A percentile compares a stretch with the other conserved stretches of the same genome.
These are phyloP conservation scores for Fragum sueziense DNA, from an alignment of 2,888 invertebrate genomes.

Conservation along the genomic window DNA sequence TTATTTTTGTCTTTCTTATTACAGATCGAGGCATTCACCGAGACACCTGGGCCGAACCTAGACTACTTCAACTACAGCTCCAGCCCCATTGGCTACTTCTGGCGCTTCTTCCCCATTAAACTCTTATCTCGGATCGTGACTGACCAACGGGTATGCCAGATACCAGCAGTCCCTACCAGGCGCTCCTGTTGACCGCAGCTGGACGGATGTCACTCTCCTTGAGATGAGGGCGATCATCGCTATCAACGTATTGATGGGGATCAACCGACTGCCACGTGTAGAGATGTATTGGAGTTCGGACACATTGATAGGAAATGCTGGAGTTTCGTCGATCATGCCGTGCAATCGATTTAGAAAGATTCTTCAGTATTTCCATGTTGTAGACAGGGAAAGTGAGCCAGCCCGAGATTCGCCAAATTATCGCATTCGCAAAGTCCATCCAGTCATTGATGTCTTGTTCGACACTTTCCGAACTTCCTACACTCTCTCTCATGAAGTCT, in stretches of 20 bases:
- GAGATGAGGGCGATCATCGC: slow-evolving; percentile 38
- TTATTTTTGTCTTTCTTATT: too few relatives aligned
- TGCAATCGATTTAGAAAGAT: slow-evolving; percentile 42
- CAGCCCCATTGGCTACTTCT: too few relatives aligned
- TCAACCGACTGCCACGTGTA: slow-evolving; percentile 22
- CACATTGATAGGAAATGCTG: slow-evolving; percentile 18
- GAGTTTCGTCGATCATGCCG: slow-evolving; percentile 22
- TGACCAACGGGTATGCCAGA: background rate
- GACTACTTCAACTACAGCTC: too few relatives aligned
- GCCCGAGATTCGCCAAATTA: background rate
- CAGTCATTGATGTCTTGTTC: background rate
- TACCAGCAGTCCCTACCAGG: background rate
- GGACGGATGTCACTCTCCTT: background rate
- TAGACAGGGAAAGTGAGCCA: slow-evolving; percentile 23
- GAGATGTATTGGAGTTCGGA: slow-evolving; percentile 48
- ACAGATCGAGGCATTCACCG: too few relatives aligned
- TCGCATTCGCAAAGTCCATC: slow-evolving; percentile 24
- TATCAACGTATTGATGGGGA: slow-evolving; percentile 46
- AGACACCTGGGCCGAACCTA: too few relatives aligned
- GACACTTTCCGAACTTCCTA: background rate
- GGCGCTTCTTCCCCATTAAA: too few relatives aligned
- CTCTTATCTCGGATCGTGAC: too few relatives aligned
- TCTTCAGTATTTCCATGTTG: slow-evolving; percentile 37
- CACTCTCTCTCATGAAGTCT: slow-evolving; percentile 21
- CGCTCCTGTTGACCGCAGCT: background rate